Evolutionary conservation across 2,113 vertebrate species (phyloP).

Genomic region (Ptyas mucosa): DNA sequence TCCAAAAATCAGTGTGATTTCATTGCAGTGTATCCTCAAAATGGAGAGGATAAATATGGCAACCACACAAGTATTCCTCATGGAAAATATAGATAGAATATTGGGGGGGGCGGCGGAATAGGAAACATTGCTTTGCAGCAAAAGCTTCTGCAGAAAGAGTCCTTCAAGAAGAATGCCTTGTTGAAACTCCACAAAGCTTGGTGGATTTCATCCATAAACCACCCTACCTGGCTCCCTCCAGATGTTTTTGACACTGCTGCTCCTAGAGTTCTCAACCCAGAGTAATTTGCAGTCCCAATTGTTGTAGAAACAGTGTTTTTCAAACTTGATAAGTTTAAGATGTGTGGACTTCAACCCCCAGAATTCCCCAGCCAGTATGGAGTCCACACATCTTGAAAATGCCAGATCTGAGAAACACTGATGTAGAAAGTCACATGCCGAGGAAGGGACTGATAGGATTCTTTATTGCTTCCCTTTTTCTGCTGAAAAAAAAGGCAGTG

Average conservation of each 20-base stretch:
- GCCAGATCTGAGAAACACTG: neutral
- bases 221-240: neutral
- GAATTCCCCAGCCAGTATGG: neutral
- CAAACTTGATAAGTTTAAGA: neutral
- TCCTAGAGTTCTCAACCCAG: neutral
- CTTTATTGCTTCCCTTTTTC: conserved; percentile 30
- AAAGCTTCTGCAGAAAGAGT: rapidly evolving
- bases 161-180: neutral
- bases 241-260: neutral
- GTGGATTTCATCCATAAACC: neutral
- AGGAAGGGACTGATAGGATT: conserved; percentile 19
- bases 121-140: neutral
- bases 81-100: neutral
- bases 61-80: neutral
- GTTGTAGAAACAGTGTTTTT: neutral
- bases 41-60: neutral
- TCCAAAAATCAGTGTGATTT: neutral
- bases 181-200: neutral
- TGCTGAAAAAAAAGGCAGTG: conserved; percentile 44
- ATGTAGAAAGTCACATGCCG: neutral
- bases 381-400: neutral
- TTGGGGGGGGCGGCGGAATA: neutral
- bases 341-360: neutral
- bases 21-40: neutral
- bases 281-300: neutral